Base-by-base conservation (phyloP, 1,140 invertebrate species). In the Ditylenchus dipsaci region DNA sequence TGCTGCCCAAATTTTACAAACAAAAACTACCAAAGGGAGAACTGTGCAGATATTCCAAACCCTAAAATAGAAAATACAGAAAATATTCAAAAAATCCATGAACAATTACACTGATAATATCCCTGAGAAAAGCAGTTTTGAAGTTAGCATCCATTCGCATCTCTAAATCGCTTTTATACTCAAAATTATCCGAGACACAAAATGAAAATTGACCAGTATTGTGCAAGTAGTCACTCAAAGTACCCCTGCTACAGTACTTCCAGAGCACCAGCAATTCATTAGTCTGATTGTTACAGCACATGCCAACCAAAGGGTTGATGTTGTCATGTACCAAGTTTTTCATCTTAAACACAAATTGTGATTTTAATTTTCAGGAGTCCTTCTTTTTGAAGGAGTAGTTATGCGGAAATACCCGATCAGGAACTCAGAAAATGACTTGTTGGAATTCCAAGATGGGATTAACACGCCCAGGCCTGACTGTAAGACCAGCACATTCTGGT, bases 271-370 rank as follows among this genome's bases (percentile, higher is more conserved):
- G 13, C 57, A 67, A 43, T n/a, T 67, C 65, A 29, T 67, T 67
- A 1, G 65, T 67, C 1, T 53, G 59, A 30, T 67, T 67, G 27
- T 67, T 67, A 21, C 53, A 67, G 19, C 65, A 67, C 26, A 67
- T 21, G 3, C 65, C 65, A 11, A 67, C 47, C 13, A 67, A 33
- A 1, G 65, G 65, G 42, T 67, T 67, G 11, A 67, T 61, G 38
- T 67, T 67, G 27, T 67, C 65, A 61, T 67, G 65, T 13, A 67
- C 65, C 1, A 67, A 56, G n/a, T 67, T 53, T 21, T 67, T 67
- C 38, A 67, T 47, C 11, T 47, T 33, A 21, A 62, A 65, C 8
- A 65, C 19, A n/a, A 65, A 60, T 29, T 13, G n/a, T n/a, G n/a
- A 47, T 47, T 47, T 15, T 15, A 47, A 47, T 47, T 47, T 21